Evolutionary conservation across 1,140 invertebrate species (phyloP), one percentile per base, ranked within the genome.

Genomic region (Drosophila insularis): DNA sequence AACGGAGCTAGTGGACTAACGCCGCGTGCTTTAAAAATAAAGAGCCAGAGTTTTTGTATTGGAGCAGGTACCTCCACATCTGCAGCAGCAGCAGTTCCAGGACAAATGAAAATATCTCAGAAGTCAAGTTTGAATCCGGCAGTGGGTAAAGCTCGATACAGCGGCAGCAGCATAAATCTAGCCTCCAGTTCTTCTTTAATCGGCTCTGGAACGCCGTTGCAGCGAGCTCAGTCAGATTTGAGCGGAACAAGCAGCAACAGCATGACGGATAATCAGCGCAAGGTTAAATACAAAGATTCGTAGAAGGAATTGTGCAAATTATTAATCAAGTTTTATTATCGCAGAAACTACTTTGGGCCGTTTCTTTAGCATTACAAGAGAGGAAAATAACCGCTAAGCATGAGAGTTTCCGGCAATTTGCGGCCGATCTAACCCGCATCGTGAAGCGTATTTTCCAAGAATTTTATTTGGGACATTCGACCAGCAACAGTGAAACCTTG

Each of bases 341-440:
- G 56, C 70, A 95, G 94, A 95, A 95, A 93, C 89, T 95, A 59
- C 84, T 95, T 23, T 95, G 94, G 94, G 94, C 94, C 0, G 94
- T 95, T 7, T 93, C 94, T 2, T 93, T 94, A 77, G 93, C 94
- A 4, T 78, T 95, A 60, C 91, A 94, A 75, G 89, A 92, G 27
- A 93, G 93, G 79, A 94, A 94, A 55, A 93, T 95, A 40, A 92
- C 91, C 0, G 92, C 93, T 69, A 92, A 84, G 39, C 94, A 95
- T 90, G 93, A 93, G 10, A 87, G 93, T 64, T 95, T 95, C 81
- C 94, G 94, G 63, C 91, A 93, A 35, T 94, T 93, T 68, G 94
- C 94, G 0, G 90, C 93, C 0, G 92, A 92, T 37, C 84, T 95
- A 61, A 94, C 93, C 2, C 92, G 93, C 43, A 91, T 93, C 61